These are phyloP conservation scores for Archaeoteleia sp. DNA, from an alignment of 2,888 invertebrate species.

Conservation along the genomic window DNA sequence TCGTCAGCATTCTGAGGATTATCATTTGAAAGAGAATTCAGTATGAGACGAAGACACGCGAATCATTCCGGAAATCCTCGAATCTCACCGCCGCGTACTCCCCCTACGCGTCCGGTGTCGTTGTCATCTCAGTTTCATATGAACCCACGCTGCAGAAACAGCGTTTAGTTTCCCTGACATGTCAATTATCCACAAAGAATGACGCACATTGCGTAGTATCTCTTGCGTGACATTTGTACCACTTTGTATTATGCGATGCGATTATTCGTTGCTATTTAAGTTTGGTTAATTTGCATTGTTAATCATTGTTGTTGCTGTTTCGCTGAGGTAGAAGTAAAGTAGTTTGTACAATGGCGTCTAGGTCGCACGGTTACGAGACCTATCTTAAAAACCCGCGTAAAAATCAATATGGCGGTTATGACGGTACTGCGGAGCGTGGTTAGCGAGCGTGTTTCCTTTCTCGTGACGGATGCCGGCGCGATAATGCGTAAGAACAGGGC, in stretches of 20 bases:
- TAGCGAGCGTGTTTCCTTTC: constrained; percentile 29
- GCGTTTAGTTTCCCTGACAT: constrained; percentile 23
- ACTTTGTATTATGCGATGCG: no score
- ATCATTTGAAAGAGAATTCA: constrained; percentile 29
- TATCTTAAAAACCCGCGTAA: background rate
- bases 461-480: constrained; percentile 38
- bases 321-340: no score
- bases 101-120: constrained; percentile 12
- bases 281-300: no score
- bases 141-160: constrained; percentile 23
- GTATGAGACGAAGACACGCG: constrained; percentile 38
- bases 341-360: constrained; percentile 26
- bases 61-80: constrained; percentile 42
- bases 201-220: no score
- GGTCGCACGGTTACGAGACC: constrained; percentile 48
- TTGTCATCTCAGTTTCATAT: constrained; percentile 26
- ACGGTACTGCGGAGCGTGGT: constrained; percentile 5
- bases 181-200: constrained; percentile 16
- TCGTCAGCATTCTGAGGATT: constrained; percentile 16
- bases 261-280: no score
- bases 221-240: no score
- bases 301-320: no score
- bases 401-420: constrained; percentile 50
- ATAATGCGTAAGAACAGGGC: constrained; percentile 53
- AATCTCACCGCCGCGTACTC: constrained; percentile 18